These are phyloP conservation scores for Chondrilla cf. caribensis DNA, from an alignment of 37 sponge, comb jelly and placozoan genomes.

Conservation along the genomic window DNA sequence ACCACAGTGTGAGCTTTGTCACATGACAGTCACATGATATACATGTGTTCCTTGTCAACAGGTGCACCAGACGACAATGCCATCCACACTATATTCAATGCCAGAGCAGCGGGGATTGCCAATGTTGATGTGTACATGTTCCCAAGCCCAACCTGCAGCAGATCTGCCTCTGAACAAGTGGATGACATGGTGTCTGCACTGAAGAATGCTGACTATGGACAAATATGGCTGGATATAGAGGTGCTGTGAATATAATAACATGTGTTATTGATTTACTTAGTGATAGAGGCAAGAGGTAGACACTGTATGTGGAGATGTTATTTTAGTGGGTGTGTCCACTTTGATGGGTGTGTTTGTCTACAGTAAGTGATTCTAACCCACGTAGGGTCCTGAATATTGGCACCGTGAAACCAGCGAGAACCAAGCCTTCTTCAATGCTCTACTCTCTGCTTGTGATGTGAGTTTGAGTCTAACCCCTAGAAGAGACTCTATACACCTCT, in stretches of 20 bases:
- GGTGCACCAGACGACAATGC: slow-evolving; percentile 62
- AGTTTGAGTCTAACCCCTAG: too few relatives aligned
- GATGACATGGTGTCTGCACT: slow-evolving; percentile 57
- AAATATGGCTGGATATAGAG: slow-evolving; percentile 81
- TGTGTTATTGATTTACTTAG: too few relatives aligned
- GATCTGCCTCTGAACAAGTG: slow-evolving; percentile 67
- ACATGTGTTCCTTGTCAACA: slow-evolving; percentile 1
- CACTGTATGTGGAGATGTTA: background rate
- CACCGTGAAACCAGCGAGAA: slow-evolving; percentile 30
- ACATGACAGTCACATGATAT: too few relatives aligned
- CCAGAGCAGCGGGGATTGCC: slow-evolving; percentile 60
- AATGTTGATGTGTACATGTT: slow-evolving; percentile 87
- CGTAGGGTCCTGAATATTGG: slow-evolving; percentile 71
- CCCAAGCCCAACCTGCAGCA: slow-evolving; percentile 72
- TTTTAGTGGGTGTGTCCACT: background rate
- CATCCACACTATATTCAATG: slow-evolving; percentile 58
- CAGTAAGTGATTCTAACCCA: background rate
- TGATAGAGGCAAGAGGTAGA: background rate
- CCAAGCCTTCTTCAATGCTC: slow-evolving; percentile 73
- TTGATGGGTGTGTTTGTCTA: too few relatives aligned
- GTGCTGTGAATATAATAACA: slow-evolving; percentile 31
- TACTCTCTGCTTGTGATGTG: slow-evolving; percentile 59
- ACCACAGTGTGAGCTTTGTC: too few relatives aligned
- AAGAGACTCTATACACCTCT: too few relatives aligned
- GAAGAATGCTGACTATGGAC: slow-evolving; percentile 48